phyloP scores from a whole-genome alignment of 1,140 invertebrate genomes.

The Leptinotarsa undecemlineata region DNA sequence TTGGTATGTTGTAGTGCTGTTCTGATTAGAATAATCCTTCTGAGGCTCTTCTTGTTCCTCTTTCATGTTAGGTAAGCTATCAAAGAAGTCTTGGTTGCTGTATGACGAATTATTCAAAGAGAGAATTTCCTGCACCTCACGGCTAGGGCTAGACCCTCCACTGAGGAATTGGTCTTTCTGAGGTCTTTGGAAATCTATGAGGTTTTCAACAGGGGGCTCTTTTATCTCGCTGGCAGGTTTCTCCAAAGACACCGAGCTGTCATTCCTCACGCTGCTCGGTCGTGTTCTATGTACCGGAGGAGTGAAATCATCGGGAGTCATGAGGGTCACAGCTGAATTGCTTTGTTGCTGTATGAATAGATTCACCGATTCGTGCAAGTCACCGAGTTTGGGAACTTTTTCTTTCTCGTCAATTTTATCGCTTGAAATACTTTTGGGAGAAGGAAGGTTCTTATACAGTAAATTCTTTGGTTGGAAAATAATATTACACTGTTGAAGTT shows the following conservation, averaged over 20 bases:
- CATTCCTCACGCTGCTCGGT: conserved; percentile 41
- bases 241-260: conserved; percentile 3
- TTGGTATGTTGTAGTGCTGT: conserved; percentile 24
- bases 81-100: conserved; percentile 49
- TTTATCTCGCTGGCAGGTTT: conserved; percentile 39
- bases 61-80: conserved; percentile 46
- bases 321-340: conserved; percentile 63
- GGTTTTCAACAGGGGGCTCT: conserved; percentile 39
- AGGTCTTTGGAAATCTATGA: conserved; percentile 47
- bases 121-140: conserved; percentile 81
- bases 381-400: conserved; percentile 49
- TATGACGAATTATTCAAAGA: conserved; percentile 60
- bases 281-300: conserved; percentile 61
- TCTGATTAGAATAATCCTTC: conserved; percentile 35
- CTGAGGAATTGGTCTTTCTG: conserved; percentile 61
- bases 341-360: conserved; percentile 46
- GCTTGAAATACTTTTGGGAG: not conserved
- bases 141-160: conserved; percentile 80
- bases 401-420: conserved; percentile 30
- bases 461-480: conserved; percentile 66
- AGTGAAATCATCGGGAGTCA: conserved; percentile 89
- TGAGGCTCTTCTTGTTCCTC: conserved; percentile 33
- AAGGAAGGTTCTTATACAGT: conserved; percentile 33
- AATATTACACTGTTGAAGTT: conserved; percentile 83
- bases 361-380: conserved; percentile 51